Percentiles rank a stretch among this genome's conserved stretches.
phyloP scores from a whole-genome alignment of 2,113 vertebrate genomes.

The Mastomys coucha region DNA sequence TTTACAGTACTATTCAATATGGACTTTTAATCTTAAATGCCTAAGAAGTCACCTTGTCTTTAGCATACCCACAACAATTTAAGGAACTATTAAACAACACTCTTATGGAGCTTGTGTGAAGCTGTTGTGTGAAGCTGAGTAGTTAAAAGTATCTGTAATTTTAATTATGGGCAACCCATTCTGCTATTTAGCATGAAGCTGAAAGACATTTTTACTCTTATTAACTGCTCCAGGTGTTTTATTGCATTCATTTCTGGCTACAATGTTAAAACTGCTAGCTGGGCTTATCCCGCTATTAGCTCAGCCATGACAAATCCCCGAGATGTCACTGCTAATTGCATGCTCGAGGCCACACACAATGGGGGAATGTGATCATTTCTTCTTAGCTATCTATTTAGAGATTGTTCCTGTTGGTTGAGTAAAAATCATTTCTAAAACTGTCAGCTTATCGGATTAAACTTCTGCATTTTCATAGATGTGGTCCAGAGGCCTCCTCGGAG shows the following conservation, averaged over 20 bases:
- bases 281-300: slow-evolving; percentile 1
- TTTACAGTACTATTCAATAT: too few relatives aligned
- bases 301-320: slow-evolving; percentile 5
- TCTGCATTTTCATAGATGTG: slow-evolving; percentile 19
- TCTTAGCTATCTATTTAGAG: slow-evolving; percentile 30
- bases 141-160: slow-evolving; percentile 2
- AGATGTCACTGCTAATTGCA: slow-evolving; percentile 22
- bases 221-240: slow-evolving; percentile 19
- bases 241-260: not conserved
- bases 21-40: not conserved
- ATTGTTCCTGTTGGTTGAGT: slow-evolving; percentile 55
- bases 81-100: not conserved
- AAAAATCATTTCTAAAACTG: slow-evolving; percentile 58
- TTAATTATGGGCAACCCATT: slow-evolving; percentile 36
- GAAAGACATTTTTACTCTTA: slow-evolving; percentile 22
- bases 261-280: not conserved
- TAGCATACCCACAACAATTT: not conserved
- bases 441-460: slow-evolving; percentile 20
- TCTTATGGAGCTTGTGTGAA: not conserved
- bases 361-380: not conserved
- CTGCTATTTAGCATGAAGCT: not conserved
- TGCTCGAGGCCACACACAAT: not conserved
- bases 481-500: not conserved
- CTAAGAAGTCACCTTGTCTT: not conserved
- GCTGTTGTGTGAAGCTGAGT: not conserved